Evolutionary conservation across 2,888 invertebrate species (phyloP).

Genomic region (Zaprionus bogoriensis): DNA sequence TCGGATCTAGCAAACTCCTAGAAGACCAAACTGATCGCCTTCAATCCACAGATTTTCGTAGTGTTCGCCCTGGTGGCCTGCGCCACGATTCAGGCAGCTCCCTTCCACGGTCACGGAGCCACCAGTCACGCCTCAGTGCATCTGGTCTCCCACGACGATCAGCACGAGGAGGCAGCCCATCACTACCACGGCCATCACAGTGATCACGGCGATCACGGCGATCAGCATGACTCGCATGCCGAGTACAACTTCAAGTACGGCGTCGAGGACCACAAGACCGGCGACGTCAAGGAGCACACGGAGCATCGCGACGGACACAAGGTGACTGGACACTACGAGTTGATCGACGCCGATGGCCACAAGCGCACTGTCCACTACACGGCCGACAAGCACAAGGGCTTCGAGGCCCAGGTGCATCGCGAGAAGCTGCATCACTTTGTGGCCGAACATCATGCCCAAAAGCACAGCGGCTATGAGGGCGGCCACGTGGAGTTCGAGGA

Average conservation of each 20-base stretch:
- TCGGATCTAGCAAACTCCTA: not conserved
- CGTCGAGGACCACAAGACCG: conserved; percentile 73
- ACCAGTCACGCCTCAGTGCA: conserved; percentile 73
- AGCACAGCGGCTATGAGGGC: conserved; percentile 64
- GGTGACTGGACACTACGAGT: conserved; percentile 77
- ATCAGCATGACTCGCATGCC: conserved; percentile 63
- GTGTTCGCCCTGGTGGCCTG: conserved; percentile 54
- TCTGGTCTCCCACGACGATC: conserved; percentile 69
- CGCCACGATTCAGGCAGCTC: conserved; percentile 45
- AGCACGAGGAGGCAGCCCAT: conserved; percentile 36
- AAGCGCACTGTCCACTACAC: conserved; percentile 77
- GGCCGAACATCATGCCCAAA: conserved; percentile 54
- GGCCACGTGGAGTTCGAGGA: conserved; percentile 66
- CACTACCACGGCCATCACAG: conserved; percentile 28
- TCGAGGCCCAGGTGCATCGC: conserved; percentile 69
- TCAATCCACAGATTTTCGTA: conserved; percentile 41
- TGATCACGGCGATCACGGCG: conserved; percentile 52
- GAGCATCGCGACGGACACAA: conserved; percentile 73
- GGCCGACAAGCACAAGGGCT: conserved; percentile 76
- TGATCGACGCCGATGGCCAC: conserved; percentile 78
- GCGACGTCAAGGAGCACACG: conserved; percentile 70
- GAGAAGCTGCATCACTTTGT: conserved; percentile 63
- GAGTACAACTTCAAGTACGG: conserved; percentile 74
- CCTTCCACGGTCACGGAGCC: conserved; percentile 56
- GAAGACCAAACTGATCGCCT: not conserved